Evolutionary conservation across 2,797 vertebrate species (phyloP).

Genomic region (Falco concolor): DNA sequence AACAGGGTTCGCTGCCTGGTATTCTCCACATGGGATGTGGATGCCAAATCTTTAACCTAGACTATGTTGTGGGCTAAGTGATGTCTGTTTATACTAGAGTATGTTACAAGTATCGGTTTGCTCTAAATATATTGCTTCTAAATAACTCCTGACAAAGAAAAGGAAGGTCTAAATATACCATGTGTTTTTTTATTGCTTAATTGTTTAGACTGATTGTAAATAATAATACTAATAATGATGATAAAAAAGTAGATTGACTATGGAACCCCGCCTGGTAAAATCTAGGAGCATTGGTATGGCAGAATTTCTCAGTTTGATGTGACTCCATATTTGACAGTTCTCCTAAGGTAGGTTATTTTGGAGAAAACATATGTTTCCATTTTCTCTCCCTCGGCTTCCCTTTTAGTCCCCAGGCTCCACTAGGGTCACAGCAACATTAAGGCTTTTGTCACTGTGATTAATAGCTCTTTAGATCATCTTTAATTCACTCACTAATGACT

Average conservation of each 20-base stretch:
- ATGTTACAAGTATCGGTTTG: slow-evolving; percentile 12
- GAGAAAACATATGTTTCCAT: slow-evolving; percentile 98
- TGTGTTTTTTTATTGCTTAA: slow-evolving; percentile 4
- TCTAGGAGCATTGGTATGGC: slow-evolving; percentile 55
- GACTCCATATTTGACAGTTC: slow-evolving; percentile 78
- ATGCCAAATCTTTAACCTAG: neutral
- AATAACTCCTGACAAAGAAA: slow-evolving; percentile 50
- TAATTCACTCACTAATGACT: slow-evolving; percentile 99
- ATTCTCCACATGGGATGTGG: neutral
- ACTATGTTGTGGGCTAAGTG: neutral
- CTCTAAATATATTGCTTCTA: slow-evolving; percentile 13
- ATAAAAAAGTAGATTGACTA: neutral
- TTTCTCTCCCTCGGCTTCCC: slow-evolving; percentile 89
- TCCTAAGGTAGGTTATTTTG: slow-evolving; percentile 97
- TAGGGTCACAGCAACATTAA: slow-evolving; percentile 99
- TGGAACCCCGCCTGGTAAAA: slow-evolving; percentile 49
- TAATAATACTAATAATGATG: slow-evolving; percentile 5
- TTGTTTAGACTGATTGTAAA: slow-evolving; percentile 38
- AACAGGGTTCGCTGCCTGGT: neutral
- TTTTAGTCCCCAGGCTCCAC: slow-evolving; percentile 87
- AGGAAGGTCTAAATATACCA: neutral
- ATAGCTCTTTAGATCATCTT: slow-evolving; percentile 99
- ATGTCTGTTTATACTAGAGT: slow-evolving; percentile 43
- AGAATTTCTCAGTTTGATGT: slow-evolving; percentile 78
- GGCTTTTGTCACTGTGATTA: slow-evolving; percentile 99